These are phyloP conservation scores for Stegodyphus mimosarum DNA, from an alignment of 1,140 invertebrate genomes.

Conservation along the genomic window DNA sequence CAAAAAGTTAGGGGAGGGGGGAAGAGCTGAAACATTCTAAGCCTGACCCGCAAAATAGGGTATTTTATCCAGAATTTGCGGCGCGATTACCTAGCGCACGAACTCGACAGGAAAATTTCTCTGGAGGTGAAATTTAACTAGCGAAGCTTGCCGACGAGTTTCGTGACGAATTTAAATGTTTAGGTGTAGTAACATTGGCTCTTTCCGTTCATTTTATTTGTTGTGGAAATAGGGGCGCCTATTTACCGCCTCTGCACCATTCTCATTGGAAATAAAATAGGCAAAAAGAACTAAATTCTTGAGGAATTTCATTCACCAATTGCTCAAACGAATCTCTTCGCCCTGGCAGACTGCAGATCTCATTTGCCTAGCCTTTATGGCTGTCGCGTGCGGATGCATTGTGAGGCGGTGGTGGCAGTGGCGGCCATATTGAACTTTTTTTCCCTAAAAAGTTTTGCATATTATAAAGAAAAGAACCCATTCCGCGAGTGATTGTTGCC, in stretches of 20 bases:
- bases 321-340: constrained; percentile 16
- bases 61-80: constrained; percentile 34
- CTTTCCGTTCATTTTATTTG: constrained; percentile 40
- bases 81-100: constrained; percentile 22
- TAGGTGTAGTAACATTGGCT: neutral
- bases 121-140: constrained; percentile 10
- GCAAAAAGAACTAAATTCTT: constrained; percentile 21
- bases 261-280: constrained; percentile 23
- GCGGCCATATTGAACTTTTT: constrained; percentile 19
- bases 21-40: neutral
- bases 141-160: neutral
- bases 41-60: neutral
- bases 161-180: constrained; percentile 52
- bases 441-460: constrained; percentile 40
- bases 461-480: constrained; percentile 44
- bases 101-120: neutral
- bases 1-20: neutral
- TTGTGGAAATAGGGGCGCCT: constrained; percentile 15
- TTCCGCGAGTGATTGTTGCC: constrained; percentile 44
- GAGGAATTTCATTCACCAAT: constrained; percentile 55
- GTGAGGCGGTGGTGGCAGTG: neutral
- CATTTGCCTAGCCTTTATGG: neutral
- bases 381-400: neutral
- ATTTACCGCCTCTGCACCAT: constrained; percentile 36
- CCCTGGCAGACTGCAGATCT: neutral